A percentile compares a stretch with the other conserved stretches of the same genome.
phyloP scores from a whole-genome alignment of 2,797 vertebrate species.

The Hemitrygon akajei region DNA sequence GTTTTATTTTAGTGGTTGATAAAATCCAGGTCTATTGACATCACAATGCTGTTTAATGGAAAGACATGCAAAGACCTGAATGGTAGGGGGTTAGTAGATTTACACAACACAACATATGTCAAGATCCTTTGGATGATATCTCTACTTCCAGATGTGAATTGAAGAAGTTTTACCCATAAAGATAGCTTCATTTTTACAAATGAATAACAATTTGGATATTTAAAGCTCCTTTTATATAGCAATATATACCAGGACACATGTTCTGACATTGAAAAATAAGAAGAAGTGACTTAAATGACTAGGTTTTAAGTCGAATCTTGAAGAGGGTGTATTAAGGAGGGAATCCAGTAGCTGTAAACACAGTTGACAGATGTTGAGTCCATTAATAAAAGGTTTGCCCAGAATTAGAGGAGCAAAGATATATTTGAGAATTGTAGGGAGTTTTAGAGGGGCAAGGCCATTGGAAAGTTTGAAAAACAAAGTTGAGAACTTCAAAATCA shows the following conservation, averaged over 20 bases:
- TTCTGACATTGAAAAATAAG: no score
- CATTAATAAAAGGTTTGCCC: not conserved
- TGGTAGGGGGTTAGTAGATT: not conserved
- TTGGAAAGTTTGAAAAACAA: not conserved
- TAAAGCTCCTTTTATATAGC: not conserved
- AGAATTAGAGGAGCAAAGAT: not conserved
- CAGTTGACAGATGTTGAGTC: not conserved
- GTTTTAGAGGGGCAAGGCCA: not conserved
- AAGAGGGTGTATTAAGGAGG: not conserved
- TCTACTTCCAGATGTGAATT: not conserved
- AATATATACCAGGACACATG: not conserved
- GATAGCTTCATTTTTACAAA: slow-evolving; percentile 55
- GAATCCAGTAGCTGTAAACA: not conserved
- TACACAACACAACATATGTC: not conserved
- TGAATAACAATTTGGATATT: not conserved
- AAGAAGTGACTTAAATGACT: slow-evolving; percentile 46
- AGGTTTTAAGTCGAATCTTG: not conserved
- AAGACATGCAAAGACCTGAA: not conserved
- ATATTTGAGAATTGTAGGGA: not conserved
- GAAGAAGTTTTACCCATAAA: slow-evolving; percentile 48
- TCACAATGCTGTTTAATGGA: not conserved
- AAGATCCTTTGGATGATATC: not conserved
- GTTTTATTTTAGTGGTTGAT: not conserved
- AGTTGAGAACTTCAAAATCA: not conserved
- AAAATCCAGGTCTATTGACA: not conserved